phyloP scores from a whole-genome alignment of 2,797 vertebrate species.

The Anas acuta region DNA sequence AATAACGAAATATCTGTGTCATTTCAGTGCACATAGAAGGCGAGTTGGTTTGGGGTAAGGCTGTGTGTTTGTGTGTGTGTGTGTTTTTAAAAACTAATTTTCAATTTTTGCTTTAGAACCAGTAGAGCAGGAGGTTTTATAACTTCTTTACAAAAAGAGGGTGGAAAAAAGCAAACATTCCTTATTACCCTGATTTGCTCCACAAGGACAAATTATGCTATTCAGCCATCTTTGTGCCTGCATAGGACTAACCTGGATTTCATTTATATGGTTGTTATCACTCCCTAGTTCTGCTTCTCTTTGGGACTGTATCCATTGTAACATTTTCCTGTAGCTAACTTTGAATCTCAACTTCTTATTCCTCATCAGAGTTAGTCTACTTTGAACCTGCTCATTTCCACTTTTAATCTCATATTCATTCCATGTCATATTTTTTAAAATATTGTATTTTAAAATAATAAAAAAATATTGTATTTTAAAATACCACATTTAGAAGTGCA shows the following conservation, averaged over 20 bases:
- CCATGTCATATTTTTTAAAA: not conserved
- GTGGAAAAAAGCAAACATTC: not conserved
- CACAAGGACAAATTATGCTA: not conserved
- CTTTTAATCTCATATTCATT: not conserved
- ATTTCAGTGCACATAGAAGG: not conserved
- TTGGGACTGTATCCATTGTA: not conserved
- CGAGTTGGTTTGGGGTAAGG: not conserved
- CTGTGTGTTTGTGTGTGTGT: not conserved
- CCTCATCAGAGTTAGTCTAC: not conserved
- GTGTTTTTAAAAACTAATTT: not conserved
- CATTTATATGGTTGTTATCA: not conserved
- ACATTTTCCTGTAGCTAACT: not conserved
- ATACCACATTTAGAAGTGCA: too few species aligned
- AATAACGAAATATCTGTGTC: not conserved
- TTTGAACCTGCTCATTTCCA: not conserved
- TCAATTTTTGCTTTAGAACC: not conserved
- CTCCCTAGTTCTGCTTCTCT: not conserved
- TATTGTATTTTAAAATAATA: not conserved
- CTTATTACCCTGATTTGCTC: not conserved
- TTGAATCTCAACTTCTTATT: not conserved
- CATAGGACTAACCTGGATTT: not conserved
- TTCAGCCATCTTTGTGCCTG: not conserved
- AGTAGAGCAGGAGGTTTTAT: not conserved
- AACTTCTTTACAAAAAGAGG: not conserved
- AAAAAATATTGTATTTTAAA: too few species aligned